Conservation (phyloP, 1,140 invertebrate species). For the Panagrolaimus sp. region DNA sequence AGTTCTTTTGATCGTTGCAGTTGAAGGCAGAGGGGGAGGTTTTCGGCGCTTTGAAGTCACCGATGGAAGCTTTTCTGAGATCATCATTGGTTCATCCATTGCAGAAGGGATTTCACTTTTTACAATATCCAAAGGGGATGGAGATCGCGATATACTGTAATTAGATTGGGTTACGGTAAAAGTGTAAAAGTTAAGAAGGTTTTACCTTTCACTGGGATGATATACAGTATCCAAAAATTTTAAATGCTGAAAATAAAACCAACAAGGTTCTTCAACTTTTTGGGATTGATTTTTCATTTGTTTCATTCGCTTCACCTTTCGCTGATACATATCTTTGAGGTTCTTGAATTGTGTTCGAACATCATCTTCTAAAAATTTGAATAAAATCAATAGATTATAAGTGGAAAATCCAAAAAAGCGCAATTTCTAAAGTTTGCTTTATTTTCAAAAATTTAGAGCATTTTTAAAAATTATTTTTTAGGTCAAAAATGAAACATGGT, state of each 20-base stretch:
- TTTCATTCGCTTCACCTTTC: slow-evolving; percentile 23
- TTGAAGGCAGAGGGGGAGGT: too few relatives aligned
- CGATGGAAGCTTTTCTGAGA: background rate
- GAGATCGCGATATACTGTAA: background rate
- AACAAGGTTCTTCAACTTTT: slow-evolving; percentile 27
- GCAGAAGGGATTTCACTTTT: slow-evolving; percentile 3
- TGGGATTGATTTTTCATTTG: slow-evolving; percentile 14
- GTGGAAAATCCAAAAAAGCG: background rate
- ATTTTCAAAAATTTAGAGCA: too few relatives aligned
- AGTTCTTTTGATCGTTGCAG: too few relatives aligned
- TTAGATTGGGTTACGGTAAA: too few relatives aligned
- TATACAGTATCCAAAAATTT: slow-evolving; percentile 26
- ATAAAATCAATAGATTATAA: background rate
- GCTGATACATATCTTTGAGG: slow-evolving; percentile 30
- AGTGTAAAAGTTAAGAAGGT: too few relatives aligned
- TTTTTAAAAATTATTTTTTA: too few relatives aligned
- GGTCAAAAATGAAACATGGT: too few relatives aligned
- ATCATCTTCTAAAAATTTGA: slow-evolving; percentile 25
- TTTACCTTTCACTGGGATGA: too few relatives aligned
- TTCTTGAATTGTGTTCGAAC: slow-evolving; percentile 38
- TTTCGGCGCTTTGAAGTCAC: too few relatives aligned
- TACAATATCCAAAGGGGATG: background rate
- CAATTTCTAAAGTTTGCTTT: slow-evolving; percentile 21
- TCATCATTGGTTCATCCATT: slow-evolving; percentile 10
- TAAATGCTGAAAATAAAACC: slow-evolving; percentile 29